Base-by-base conservation (phyloP, 2,888 invertebrate genomes). In the Troides oblongomaculatus region DNA sequence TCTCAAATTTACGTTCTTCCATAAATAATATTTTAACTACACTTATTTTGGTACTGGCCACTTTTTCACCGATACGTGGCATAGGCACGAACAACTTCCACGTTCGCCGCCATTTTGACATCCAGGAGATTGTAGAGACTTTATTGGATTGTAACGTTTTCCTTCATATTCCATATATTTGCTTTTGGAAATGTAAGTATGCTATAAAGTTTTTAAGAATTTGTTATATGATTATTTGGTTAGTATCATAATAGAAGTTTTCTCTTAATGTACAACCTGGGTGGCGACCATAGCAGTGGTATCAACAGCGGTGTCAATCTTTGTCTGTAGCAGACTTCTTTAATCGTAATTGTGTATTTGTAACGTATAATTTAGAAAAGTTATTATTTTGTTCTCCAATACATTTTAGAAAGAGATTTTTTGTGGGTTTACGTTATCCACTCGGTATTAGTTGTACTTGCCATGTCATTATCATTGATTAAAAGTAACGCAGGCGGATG, bases 21-120 rank as follows among this genome's bases (percentile, higher is more conserved):
- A 58, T 43, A 39, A 43, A 43, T 57, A 67, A 67, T 56, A 67
- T 62, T 62, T 63, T 18, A 53, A 25, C 36, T 63, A 64, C 43
- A 64, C 53, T 36, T 62, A 69, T 79, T 79, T 76, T 80, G 75
- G 70, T 72, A 82, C 92, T 92, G 92, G 92, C 90, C 91, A 92
- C 89, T 91, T 91, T 90, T 67, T 81, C 83, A 75, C 82, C 95
- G 93, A 95, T 96, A 96, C 96, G 96, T 96, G 96, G 96, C 96
- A 96, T 93, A 94, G 93, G 94, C 94, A 94, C 94, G 94, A 94
- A 94, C 91, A 94, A 94, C 94, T 94, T 95, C 94, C 94, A 94
- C 95, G 94, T 95, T 95, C 95, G 96, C 96, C 92, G 92, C 92
- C 96, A 96, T 96, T 95, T 96, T 96, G 95, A 95, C 95, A 95